phyloP scores from a whole-genome alignment of 1,140 invertebrate species.

The Wiebesia pumilae region DNA sequence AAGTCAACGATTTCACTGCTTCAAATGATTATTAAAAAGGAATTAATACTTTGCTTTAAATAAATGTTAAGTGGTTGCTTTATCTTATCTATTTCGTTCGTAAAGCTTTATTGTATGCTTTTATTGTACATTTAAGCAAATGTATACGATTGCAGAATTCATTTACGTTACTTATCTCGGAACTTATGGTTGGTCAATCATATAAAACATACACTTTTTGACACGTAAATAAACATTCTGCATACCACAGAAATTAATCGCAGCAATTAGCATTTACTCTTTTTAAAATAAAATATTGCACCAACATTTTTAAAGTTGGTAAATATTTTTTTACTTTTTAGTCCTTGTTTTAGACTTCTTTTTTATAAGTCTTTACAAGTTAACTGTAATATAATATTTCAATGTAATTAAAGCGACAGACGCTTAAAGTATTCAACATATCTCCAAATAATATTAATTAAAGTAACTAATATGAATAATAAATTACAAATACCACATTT shows the following conservation, averaged over 20 bases:
- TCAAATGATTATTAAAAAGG: neutral
- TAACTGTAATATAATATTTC: too few species aligned
- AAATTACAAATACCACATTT: too few species aligned
- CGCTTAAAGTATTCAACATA: too few species aligned
- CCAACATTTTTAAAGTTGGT: neutral
- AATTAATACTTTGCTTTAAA: slow-evolving; percentile 9
- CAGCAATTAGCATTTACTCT: slow-evolving; percentile 13
- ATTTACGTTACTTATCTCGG: slow-evolving; percentile 5
- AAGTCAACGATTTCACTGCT: neutral
- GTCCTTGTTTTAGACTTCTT: too few species aligned
- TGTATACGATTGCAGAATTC: slow-evolving; percentile 5
- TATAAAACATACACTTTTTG: slow-evolving; percentile 17
- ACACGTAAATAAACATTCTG: slow-evolving; percentile 29
- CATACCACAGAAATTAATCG: slow-evolving; percentile 25
- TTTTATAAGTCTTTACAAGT: too few species aligned
- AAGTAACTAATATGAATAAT: too few species aligned
- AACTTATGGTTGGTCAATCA: slow-evolving; percentile 21
- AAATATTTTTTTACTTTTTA: too few species aligned
- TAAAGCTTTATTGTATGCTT: slow-evolving; percentile 2
- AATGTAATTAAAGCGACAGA: too few species aligned
- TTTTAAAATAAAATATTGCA: neutral
- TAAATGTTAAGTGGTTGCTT: neutral
- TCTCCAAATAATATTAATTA: too few species aligned
- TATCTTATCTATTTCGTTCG: slow-evolving; percentile 16
- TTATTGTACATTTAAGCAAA: neutral